Base-by-base conservation (phyloP, 2,888 invertebrate genomes). In the Dexiosoma caninum region DNA sequence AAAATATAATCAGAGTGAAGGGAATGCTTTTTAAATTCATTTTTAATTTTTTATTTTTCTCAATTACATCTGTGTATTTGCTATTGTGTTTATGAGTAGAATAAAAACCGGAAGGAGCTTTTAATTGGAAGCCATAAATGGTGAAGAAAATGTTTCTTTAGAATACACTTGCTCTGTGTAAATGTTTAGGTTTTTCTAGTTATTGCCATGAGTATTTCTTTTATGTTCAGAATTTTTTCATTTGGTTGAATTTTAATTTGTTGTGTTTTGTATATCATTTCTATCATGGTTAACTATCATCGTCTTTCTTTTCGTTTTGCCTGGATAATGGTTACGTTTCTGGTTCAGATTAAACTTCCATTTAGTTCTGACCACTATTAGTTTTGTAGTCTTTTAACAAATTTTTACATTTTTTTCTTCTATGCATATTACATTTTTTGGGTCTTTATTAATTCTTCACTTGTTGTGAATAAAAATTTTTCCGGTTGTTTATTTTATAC, bases 341-440 rank as follows among this genome's bases (percentile, higher is more conserved):
- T 69, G 19, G 60, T 76, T 35, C 10, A 40, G 62, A 77, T 76
- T 76, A 77, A 64, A 42, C 46, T 64, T 64, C 76, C 70, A 77
- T 70, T 77, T 32, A 70, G 70, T 53, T 49, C 62, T 70, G 62
- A 37, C 69, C 55, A 62, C 69, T 77, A 77, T 70, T 77, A 77
- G 55, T 70, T 70, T 70, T 70, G 12, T 64, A 37, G 53, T 30
- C 49, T 40, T 49, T 75, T 59, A 55, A 59, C 62, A 35, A 14
- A 37, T 30, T 57, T 66, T 53, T 42, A 16, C 8, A 10, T 57
- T 46, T 44, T 44, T 37, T 42, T 27, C 37, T 32, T 32, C n/a
- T 35, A n/a, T 44, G 12, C 35, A 62, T 44, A 35, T 46, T 37
- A 10, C 40, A n/a, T 62, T 72, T 72, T n/a, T 60, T 37, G 5